These are phyloP conservation scores for Galeopsomyia nigrocyanea DNA, from an alignment of 2,888 invertebrate genomes.

Conservation along the genomic window DNA sequence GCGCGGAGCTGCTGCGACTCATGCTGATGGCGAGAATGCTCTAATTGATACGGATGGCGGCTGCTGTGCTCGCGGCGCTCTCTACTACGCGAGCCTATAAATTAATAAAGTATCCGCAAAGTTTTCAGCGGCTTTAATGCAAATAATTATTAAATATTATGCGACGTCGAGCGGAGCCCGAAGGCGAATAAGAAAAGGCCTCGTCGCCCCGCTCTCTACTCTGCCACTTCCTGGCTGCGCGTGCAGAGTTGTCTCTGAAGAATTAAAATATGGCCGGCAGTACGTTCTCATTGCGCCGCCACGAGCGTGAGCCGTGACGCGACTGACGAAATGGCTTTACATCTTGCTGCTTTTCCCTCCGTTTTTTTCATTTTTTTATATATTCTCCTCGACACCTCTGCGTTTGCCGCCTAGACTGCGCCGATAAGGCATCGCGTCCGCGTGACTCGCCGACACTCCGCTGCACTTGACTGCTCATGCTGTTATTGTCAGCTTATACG, in stretches of 20 bases:
- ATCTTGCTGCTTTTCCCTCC: conserved; percentile 10
- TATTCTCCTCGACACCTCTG: not conserved
- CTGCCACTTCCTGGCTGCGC: conserved; percentile 46
- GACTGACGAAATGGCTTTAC: conserved; percentile 65
- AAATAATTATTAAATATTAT: conserved; percentile 70
- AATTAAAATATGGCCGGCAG: conserved; percentile 68
- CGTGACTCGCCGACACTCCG: conserved; percentile 33
- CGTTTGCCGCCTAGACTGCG: conserved; percentile 6
- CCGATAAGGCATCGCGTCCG: conserved; percentile 48
- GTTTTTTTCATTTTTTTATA: conserved; percentile 4
- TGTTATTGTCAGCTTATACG: conserved; percentile 36
- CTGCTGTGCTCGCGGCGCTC: conserved; percentile 51
- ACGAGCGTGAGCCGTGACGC: conserved; percentile 64
- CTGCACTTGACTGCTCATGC: conserved; percentile 17
- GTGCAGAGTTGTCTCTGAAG: conserved; percentile 62
- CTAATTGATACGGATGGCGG: conserved; percentile 65
- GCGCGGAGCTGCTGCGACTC: not conserved
- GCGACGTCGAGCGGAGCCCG: conserved; percentile 59
- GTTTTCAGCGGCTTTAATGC: conserved; percentile 69
- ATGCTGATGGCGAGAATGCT: conserved; percentile 50
- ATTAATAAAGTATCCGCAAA: conserved; percentile 69
- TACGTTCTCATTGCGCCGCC: conserved; percentile 67
- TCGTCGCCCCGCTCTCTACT: too few species aligned
- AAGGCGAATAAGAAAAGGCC: conserved; percentile 52
- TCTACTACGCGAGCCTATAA: conserved; percentile 60